Evolutionary conservation across 1,140 invertebrate species (phyloP), one percentile per base, ranked within the genome.

Genomic region (Brachionus asplanchnoidis): DNA sequence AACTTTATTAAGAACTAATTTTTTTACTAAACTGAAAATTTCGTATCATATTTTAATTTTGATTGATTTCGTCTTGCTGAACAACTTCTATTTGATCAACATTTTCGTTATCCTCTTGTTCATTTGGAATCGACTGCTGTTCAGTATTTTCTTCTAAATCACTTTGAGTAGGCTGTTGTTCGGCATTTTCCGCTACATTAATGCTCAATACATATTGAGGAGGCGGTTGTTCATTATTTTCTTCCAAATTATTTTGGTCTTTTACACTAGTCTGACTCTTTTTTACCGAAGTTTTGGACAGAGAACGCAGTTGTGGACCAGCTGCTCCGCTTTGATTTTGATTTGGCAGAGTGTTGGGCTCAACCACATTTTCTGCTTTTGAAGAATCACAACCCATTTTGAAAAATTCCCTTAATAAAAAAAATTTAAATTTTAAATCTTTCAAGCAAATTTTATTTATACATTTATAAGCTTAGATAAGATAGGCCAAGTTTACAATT

Each of bases 381-480:
- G 73, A 77, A 46, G 73, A 50, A 36, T 36, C 11, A 36, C 73
- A 77, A 77, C 73, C 73, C 73, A 77, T 77, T 77, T 77, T 77
- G 23, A 50, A n/a, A 73, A 73, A 73, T n/a, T 42, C 6, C 32
- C 9, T 12, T 8, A 40, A 23, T 32, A 36, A n/a, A 28, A 26
- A 36, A 32, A 68, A 40, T 40, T 65, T 9, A 20, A 68, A 7
- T 17, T 73, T 40, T 73, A 36, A n/a, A 42, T 20, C 9, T 3
- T 40, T 20, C 12, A 20, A 42, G n/a, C 20, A 5, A 46, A 42
- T 14, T 73, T 73, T 73, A 36, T 20, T 73, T 20, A 42, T 73
- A 40, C 36, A 40, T 73, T 40, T 20, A 42, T 40, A 42, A 42
- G 73, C 9, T 75, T 20, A 75, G 70, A 75, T 75, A 75, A 75